A percentile compares a stretch with the other conserved stretches of the same genome.
phyloP scores from a whole-genome alignment of 2,113 vertebrate genomes.

The Jacana jacana region DNA sequence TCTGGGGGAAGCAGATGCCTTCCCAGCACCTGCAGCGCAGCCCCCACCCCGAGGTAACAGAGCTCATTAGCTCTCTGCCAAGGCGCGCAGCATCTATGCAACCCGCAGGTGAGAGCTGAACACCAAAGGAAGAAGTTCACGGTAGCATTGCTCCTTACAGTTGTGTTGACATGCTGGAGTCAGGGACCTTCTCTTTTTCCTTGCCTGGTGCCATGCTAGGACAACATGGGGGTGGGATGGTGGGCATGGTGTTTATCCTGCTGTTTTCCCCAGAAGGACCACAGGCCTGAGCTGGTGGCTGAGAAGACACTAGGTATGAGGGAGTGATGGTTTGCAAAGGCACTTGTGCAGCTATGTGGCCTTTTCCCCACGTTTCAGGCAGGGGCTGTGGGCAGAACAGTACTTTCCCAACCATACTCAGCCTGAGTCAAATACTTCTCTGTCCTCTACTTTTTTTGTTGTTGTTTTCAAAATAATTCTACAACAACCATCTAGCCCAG shows the following conservation, averaged over 20 bases:
- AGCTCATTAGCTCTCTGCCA: neutral
- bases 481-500: neutral
- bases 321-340: neutral
- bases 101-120: neutral
- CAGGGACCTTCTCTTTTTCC: neutral
- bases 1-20: neutral
- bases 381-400: neutral
- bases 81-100: fast-evolving
- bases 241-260: neutral
- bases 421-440: neutral
- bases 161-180: neutral
- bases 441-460: neutral
- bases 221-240: neutral
- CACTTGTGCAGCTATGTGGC: neutral
- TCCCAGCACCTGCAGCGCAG: neutral
- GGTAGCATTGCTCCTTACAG: neutral
- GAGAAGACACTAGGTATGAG: too few relatives aligned
- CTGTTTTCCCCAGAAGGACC: neutral
- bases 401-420: neutral
- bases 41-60: neutral
- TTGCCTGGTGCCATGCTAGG: neutral
- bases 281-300: neutral
- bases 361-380: fast-evolving
- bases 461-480: neutral
- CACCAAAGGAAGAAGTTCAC: neutral